A percentile compares a stretch with the other conserved stretches of the same genome.
Evolutionary conservation across 1,140 invertebrate genomes (phyloP).

Genomic region (Phymastichus coffea): DNA sequence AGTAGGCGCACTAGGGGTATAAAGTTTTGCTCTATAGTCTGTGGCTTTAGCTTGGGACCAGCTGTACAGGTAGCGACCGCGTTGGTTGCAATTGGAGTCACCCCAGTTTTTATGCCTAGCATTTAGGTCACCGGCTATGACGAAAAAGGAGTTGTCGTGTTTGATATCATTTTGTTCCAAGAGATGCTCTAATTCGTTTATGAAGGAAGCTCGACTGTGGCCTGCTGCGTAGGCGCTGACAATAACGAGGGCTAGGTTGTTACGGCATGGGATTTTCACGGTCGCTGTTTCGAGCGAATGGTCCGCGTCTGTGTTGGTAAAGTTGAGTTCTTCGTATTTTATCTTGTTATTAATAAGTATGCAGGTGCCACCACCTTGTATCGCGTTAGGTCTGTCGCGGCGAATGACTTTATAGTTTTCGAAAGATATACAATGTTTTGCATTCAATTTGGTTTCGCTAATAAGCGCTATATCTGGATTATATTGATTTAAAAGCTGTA

Average conservation of each 20-base stretch:
- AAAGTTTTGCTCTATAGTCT: not conserved
- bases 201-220: constrained; percentile 5
- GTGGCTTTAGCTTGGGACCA: constrained; percentile 12
- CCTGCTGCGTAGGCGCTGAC: not conserved
- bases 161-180: constrained; percentile 25
- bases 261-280: too few relatives aligned
- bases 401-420: constrained; percentile 28
- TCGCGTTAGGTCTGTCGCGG: constrained; percentile 18
- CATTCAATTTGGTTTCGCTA: constrained; percentile 31
- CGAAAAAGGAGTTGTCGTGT: constrained; percentile 18
- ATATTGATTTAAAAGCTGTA: constrained; percentile 5
- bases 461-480: constrained; percentile 27
- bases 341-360: constrained; percentile 27
- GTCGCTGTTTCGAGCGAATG: too few relatives aligned
- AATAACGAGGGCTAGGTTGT: too few relatives aligned
- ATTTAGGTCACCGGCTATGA: constrained; percentile 34
- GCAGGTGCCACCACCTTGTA: constrained; percentile 27
- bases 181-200: constrained; percentile 23
- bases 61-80: constrained; percentile 12
- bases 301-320: too few relatives aligned
- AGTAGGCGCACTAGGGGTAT: constrained; percentile 15
- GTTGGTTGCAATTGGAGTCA: constrained; percentile 16
- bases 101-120: constrained; percentile 26
- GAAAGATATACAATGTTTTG: constrained; percentile 17
- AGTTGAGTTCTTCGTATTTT: not conserved